phyloP scores from a whole-genome alignment of 2,113 vertebrate species.

The Zapornia atra region DNA sequence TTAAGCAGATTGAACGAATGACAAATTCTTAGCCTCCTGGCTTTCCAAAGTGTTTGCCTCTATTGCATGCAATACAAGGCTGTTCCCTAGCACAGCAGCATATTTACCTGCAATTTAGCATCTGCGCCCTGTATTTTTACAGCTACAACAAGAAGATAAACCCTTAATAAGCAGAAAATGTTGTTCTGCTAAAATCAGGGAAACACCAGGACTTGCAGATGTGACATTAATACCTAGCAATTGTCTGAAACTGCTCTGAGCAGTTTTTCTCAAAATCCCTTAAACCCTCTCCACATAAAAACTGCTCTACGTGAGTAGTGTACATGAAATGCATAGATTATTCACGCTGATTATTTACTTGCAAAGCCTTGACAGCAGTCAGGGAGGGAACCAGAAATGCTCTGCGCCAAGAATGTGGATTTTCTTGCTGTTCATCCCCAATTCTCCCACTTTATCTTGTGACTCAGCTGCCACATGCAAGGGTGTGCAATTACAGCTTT shows the following conservation, averaged over 20 bases:
- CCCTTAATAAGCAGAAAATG: not conserved
- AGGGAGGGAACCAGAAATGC: not conserved
- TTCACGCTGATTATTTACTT: not conserved
- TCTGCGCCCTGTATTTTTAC: not conserved
- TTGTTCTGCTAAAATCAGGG: conserved; percentile 4
- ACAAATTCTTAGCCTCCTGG: not conserved
- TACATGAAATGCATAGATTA: not conserved
- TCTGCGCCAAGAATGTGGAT: conserved; percentile 38
- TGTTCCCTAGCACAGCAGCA: not conserved
- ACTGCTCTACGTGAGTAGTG: not conserved
- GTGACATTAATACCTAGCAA: not conserved
- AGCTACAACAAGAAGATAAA: not conserved
- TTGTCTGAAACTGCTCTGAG: conserved; percentile 1
- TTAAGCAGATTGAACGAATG: not conserved
- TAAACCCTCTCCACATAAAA: not conserved
- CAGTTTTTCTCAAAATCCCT: conserved; percentile 1
- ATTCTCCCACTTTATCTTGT: conserved; percentile 25
- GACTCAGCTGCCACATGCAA: conserved; percentile 50
- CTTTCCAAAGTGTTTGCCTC: not conserved
- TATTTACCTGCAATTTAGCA: not conserved
- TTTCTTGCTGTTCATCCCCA: conserved; percentile 42
- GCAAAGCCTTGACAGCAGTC: conserved; percentile 1
- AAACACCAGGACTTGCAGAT: not conserved
- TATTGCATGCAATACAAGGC: not conserved
- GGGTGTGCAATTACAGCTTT: not conserved